Percentiles rank a stretch among this genome's conserved stretches.
Conservation (phyloP, 1,140 invertebrate genomes). For the Doryteuthis pealeii region DNA sequence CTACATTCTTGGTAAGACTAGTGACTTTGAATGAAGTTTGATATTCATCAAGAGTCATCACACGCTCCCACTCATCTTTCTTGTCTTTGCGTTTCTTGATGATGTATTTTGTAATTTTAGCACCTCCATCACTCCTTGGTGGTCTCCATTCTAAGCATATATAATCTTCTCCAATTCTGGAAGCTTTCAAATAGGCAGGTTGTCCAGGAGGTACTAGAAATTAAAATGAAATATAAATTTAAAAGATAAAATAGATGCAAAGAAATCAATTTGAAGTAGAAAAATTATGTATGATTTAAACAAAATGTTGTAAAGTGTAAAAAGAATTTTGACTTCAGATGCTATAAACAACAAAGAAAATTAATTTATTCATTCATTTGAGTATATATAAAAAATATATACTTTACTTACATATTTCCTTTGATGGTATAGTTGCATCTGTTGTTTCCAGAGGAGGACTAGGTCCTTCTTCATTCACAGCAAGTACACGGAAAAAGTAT, state of each 20-base stretch:
- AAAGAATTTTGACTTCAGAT: too few relatives aligned
- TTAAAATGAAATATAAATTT: conserved; percentile 73
- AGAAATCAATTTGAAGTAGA: conserved; percentile 68
- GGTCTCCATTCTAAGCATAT: conserved; percentile 87
- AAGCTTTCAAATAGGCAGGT: conserved; percentile 88
- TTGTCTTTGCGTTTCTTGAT: conserved; percentile 82
- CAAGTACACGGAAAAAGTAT: conserved; percentile 89
- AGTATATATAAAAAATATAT: too few relatives aligned
- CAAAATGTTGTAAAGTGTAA: not conserved
- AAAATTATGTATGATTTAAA: not conserved
- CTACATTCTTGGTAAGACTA: conserved; percentile 85
- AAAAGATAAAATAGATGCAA: conserved; percentile 56
- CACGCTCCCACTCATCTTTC: conserved; percentile 77
- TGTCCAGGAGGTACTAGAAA: conserved; percentile 89
- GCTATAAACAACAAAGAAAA: too few relatives aligned
- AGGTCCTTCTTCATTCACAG: conserved; percentile 92
- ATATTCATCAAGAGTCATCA: conserved; percentile 84
- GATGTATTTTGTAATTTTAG: conserved; percentile 92
- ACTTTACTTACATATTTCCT: conserved; percentile 19
- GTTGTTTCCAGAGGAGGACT: conserved; percentile 91
- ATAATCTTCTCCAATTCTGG: conserved; percentile 89
- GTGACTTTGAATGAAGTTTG: conserved; percentile 67
- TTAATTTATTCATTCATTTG: too few relatives aligned
- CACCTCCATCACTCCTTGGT: conserved; percentile 82
- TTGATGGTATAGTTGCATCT: conserved; percentile 72